These are phyloP conservation scores for Cephalopterus ornatus DNA, from an alignment of 2,113 vertebrate species.

Conservation along the genomic window DNA sequence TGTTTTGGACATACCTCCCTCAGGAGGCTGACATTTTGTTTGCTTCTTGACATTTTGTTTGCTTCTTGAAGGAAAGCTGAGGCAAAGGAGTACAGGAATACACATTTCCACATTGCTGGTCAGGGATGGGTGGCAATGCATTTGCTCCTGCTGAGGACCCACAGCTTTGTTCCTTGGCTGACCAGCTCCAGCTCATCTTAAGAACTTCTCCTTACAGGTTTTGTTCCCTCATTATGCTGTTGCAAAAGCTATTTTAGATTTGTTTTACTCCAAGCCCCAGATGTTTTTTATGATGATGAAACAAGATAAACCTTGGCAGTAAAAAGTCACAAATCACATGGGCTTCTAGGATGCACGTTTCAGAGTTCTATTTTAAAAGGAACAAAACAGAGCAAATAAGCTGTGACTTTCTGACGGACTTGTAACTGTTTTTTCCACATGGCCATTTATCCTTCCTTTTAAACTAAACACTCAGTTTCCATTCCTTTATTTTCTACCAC, in stretches of 20 bases:
- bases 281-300: background rate
- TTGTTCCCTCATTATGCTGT: background rate
- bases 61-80: background rate
- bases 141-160: background rate
- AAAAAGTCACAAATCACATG: background rate
- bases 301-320: background rate
- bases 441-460: background rate
- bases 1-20: background rate
- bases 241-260: background rate
- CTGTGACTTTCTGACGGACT: background rate
- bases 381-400: background rate
- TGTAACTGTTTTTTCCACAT: background rate
- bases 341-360: background rate
- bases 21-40: background rate
- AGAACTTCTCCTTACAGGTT: background rate
- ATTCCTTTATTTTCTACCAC: background rate
- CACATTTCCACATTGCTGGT: background rate
- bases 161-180: background rate
- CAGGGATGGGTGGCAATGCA: fast-evolving
- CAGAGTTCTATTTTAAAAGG: background rate
- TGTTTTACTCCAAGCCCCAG: background rate
- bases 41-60: background rate
- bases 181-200: background rate
- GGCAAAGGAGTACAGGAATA: background rate
- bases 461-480: background rate